phyloP scores from a whole-genome alignment of 1,140 invertebrate species.

The Neelides sp. region DNA sequence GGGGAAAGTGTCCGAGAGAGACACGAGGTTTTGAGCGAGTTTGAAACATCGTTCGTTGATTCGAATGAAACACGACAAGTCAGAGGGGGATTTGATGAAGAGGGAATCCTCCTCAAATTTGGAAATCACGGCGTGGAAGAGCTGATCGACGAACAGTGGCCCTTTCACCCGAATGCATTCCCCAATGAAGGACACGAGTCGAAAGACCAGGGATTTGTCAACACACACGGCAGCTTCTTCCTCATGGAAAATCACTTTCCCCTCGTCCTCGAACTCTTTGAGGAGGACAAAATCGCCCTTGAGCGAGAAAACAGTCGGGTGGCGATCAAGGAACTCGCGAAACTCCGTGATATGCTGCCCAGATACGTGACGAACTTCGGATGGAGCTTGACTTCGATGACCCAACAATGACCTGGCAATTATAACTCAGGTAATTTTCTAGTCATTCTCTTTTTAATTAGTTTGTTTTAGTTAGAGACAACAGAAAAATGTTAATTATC shows the following conservation, averaged over 20 bases:
- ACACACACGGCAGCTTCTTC: constrained; percentile 36
- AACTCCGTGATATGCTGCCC: constrained; percentile 87
- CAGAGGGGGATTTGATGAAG: constrained; percentile 72
- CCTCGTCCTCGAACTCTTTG: constrained; percentile 53
- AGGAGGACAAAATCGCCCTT: constrained; percentile 48
- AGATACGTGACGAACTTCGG: constrained; percentile 88
- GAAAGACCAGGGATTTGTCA: constrained; percentile 61
- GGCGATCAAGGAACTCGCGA: constrained; percentile 71
- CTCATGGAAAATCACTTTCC: constrained; percentile 32
- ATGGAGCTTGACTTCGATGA: constrained; percentile 54
- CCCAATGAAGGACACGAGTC: constrained; percentile 62
- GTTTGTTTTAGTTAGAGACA: too few species aligned
- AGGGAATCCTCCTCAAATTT: constrained; percentile 47
- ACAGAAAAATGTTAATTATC: too few species aligned
- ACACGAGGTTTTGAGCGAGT: constrained; percentile 58
- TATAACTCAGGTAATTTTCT: not conserved
- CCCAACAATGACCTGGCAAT: constrained; percentile 11
- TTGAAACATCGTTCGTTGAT: constrained; percentile 43
- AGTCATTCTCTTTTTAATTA: not conserved
- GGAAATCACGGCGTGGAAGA: constrained; percentile 66
- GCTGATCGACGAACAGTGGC: constrained; percentile 66
- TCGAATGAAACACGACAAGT: constrained; percentile 73
- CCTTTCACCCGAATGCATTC: constrained; percentile 63
- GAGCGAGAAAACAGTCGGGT: constrained; percentile 70
- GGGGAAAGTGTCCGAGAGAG: constrained; percentile 27